phyloP scores from a whole-genome alignment of 2,888 invertebrate species.

The Hermaeophaga mercurialis region DNA sequence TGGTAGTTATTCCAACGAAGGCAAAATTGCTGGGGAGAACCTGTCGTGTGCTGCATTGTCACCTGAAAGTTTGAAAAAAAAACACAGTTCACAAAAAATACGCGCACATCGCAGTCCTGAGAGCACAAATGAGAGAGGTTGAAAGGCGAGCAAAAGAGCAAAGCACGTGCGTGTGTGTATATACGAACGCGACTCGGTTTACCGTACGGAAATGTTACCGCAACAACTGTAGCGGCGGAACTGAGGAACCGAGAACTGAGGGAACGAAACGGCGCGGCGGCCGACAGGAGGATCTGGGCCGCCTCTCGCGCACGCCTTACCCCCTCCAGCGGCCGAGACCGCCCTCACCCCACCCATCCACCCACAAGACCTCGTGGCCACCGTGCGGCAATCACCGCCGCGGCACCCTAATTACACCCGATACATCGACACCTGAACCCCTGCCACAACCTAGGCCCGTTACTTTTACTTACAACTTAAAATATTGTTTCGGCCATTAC shows the following conservation, averaged over 20 bases:
- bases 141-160: constrained; percentile 45
- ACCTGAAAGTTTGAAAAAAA: constrained; percentile 51
- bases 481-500: constrained; percentile 25
- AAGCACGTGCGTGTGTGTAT: constrained; percentile 47
- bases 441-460: constrained; percentile 33
- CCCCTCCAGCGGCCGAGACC: constrained; percentile 50
- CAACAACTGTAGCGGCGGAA: constrained; percentile 39
- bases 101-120: constrained; percentile 45
- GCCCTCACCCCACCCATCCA: constrained; percentile 56
- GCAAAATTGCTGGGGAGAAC: constrained; percentile 83
- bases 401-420: constrained; percentile 54
- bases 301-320: constrained; percentile 57
- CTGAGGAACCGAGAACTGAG: too few relatives aligned
- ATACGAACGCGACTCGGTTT: constrained; percentile 26
- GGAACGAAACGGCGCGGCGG: constrained; percentile 39
- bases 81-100: constrained; percentile 43
- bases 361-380: constrained; percentile 56
- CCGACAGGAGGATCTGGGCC: constrained; percentile 55
- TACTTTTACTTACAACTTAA: constrained; percentile 34
- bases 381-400: constrained; percentile 54
- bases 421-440: constrained; percentile 53
- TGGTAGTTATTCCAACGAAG: constrained; percentile 94
- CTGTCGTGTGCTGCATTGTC: constrained; percentile 60
- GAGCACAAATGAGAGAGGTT: constrained; percentile 36
- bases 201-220: constrained; percentile 37